Evolutionary conservation across 2,113 vertebrate genomes (phyloP).

Genomic region (Leptosomus discolor): DNA sequence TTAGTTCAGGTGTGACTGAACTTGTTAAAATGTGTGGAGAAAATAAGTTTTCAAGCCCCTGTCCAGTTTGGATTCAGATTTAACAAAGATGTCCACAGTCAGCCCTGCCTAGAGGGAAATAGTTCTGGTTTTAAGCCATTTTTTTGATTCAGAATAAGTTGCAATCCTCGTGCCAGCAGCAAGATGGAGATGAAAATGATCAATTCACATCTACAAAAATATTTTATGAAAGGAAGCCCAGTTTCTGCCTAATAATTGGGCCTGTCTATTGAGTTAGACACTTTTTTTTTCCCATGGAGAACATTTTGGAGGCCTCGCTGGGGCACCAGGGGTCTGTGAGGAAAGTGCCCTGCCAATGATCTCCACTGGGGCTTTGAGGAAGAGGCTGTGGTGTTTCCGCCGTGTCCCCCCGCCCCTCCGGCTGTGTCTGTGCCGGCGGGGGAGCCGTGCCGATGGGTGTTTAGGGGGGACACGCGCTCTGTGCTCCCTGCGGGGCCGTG

Average conservation of each 20-base stretch:
- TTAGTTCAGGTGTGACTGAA: background rate
- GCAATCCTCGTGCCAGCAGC: background rate
- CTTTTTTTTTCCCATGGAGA: background rate
- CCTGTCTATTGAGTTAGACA: background rate
- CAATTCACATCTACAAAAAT: background rate
- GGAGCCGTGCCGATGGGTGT: too few relatives aligned
- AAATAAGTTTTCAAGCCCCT: background rate
- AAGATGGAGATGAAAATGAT: background rate
- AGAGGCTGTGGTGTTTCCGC: rapidly evolving
- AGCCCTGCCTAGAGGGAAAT: background rate
- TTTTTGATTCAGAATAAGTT: background rate
- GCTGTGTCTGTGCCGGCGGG: background rate
- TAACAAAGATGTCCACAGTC: background rate
- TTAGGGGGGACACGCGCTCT: rapidly evolving
- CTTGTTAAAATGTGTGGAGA: background rate
- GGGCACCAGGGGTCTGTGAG: too few relatives aligned
- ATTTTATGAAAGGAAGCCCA: background rate
- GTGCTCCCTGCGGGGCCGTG: background rate
- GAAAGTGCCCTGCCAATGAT: background rate
- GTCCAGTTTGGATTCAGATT: background rate
- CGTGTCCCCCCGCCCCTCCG: rapidly evolving
- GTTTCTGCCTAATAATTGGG: background rate
- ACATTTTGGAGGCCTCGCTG: background rate
- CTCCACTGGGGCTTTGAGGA: background rate
- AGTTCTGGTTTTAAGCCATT: background rate